Base-by-base conservation (phyloP, 2,888 invertebrate genomes). In the Heliconius ethilla region DNA sequence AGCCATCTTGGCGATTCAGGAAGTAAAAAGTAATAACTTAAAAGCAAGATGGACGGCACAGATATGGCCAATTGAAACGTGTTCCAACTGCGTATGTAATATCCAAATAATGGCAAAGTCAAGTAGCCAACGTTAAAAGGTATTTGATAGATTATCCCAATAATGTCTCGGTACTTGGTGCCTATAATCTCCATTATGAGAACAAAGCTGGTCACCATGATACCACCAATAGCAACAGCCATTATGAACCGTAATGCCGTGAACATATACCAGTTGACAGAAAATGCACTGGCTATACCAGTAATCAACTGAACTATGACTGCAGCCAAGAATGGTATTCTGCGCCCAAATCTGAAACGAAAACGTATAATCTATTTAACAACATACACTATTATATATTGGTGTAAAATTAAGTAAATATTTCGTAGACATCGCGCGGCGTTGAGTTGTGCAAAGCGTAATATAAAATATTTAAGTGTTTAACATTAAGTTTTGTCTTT, bases 1-100 rank as follows among this genome's bases (percentile, higher is more conserved):
- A 97, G 94, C 97, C 97, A 98, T 83, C 98, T 95, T 2, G 98
- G 97, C 0, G 97, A 97, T 91, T 98, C 98, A 5, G 97, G 97
- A 29, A 97, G 90, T 45, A 97, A 87, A 94, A 96, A 97, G 85
- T 96, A 96, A 84, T 97, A 97, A 73, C 96, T 95, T 75, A 97
- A 91, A 82, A 97, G 95, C 59, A 97, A 83, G 13, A 95, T 85
- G 0, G 95, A 95, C 0, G 96, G 96, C 70, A 96, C 85, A 0
- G 96, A 96, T 81, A 97, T 95, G 0, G 95, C 95, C 73, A 97
- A 90, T 87, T 97, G 97, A 78, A 96, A 95, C 81, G 93, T 93
- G 73, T 95, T 95, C 97, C 97, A 97, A 75, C 96, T 95, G 2
- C 96, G 94, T 33, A 96, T 92, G 80, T 92, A 95, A 85, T 96